Percentiles rank a stretch among this genome's conserved stretches.
These are phyloP conservation scores for Clostera curtula DNA, from an alignment of 2,888 invertebrate species.

Conservation along the genomic window DNA sequence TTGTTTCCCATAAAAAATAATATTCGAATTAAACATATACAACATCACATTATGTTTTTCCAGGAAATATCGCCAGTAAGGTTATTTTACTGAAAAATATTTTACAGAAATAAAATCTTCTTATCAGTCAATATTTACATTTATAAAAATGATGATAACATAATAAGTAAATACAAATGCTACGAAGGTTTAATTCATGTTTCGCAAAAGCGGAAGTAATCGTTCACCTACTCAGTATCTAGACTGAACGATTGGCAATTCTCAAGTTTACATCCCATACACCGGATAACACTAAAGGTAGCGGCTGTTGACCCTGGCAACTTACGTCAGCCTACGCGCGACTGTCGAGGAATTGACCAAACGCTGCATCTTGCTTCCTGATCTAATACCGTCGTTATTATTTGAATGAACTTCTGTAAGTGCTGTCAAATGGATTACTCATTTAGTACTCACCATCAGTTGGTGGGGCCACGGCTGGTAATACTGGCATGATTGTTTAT, in stretches of 20 bases:
- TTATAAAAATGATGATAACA: too few species aligned
- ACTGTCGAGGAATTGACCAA: constrained; percentile 21
- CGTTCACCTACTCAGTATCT: neutral
- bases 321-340: constrained; percentile 33
- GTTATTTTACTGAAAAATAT: too few species aligned
- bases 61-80: too few species aligned
- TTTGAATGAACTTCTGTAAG: too few species aligned
- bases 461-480: too few species aligned
- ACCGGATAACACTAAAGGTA: constrained; percentile 18
- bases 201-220: neutral
- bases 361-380: constrained; percentile 7
- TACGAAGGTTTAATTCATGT: neutral
- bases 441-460: too few species aligned
- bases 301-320: constrained; percentile 43
- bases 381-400: too few species aligned
- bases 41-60: neutral
- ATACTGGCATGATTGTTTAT: too few species aligned
- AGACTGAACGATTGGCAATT: constrained; percentile 8
- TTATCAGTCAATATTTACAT: too few species aligned
- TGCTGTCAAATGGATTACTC: too few species aligned
- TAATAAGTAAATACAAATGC: neutral
- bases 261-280: constrained; percentile 25
- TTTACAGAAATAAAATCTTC: too few species aligned
- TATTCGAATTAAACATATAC: neutral
- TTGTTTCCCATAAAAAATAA: too few species aligned